phyloP scores from a whole-genome alignment of 2,797 vertebrate species.

The Aphelocoma californica region DNA sequence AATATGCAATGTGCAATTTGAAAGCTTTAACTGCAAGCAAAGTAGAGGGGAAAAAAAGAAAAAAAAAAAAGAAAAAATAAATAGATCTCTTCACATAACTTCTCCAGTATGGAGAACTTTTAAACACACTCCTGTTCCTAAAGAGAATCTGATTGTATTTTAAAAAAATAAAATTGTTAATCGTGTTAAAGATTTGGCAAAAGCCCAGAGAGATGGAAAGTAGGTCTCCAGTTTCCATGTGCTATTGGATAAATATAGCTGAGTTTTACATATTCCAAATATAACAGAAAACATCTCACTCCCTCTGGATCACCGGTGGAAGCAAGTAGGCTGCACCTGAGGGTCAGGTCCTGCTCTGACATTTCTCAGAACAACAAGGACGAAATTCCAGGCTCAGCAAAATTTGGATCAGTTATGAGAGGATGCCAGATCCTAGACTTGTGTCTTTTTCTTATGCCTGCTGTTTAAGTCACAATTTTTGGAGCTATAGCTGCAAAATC shows the following conservation, averaged over 20 bases:
- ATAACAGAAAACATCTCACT: background rate
- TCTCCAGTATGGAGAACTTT: background rate
- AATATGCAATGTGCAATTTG: background rate
- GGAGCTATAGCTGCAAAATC: background rate
- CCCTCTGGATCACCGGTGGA: background rate
- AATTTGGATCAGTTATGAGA: background rate
- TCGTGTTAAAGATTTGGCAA: background rate
- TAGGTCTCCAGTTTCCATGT: background rate
- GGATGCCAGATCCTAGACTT: background rate
- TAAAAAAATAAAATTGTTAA: background rate
- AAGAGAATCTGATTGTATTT: slow-evolving; percentile 10
- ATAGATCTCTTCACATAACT: background rate
- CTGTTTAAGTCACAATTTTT: background rate
- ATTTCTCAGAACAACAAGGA: background rate
- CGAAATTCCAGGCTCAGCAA: background rate
- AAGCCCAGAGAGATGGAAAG: background rate
- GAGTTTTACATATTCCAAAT: background rate
- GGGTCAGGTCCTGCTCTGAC: background rate
- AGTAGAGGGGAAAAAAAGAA: background rate
- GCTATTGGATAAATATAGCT: background rate
- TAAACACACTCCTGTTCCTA: background rate
- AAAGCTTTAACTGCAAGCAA: background rate
- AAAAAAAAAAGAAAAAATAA: background rate
- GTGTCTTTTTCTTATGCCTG: background rate
- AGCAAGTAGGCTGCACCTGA: background rate